Conservation (phyloP, 2,113 vertebrate species). For the Sitta europaea region DNA sequence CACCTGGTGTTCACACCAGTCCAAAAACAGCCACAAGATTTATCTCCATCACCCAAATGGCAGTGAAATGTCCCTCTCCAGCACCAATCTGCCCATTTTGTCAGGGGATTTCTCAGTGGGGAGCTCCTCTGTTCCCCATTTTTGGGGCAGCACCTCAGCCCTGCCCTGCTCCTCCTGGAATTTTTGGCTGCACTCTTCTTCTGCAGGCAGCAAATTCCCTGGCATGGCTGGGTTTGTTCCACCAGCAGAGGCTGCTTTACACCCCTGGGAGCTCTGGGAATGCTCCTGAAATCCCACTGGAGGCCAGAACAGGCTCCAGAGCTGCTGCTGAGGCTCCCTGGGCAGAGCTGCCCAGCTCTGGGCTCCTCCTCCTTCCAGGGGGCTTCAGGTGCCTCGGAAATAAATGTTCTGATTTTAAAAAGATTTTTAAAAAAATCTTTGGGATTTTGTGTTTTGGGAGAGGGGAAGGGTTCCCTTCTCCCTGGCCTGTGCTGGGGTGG, state of each 20-base stretch:
- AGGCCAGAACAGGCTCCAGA: not conserved
- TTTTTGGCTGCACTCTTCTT: not conserved
- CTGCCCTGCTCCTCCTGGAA: not conserved
- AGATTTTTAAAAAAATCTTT: no score
- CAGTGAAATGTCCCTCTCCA: not conserved
- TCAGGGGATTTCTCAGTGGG: not conserved
- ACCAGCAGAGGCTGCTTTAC: not conserved
- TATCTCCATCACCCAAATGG: not conserved
- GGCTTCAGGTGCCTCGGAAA: fast-evolving
- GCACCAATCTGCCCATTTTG: not conserved
- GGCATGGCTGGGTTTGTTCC: not conserved
- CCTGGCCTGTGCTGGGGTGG: no score
- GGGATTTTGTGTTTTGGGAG: not conserved
- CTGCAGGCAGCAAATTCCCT: not conserved
- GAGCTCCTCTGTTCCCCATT: not conserved
- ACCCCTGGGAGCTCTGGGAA: not conserved
- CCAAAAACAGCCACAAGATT: not conserved
- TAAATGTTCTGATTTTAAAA: no score
- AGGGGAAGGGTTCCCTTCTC: not conserved
- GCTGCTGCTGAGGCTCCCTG: not conserved
- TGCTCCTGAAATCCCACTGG: not conserved
- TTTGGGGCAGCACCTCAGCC: not conserved
- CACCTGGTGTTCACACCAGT: not conserved
- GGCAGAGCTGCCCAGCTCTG: not conserved
- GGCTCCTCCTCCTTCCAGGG: not conserved